A percentile compares a stretch with the other conserved stretches of the same genome.
These are phyloP conservation scores for Lipotes vexillifer DNA, from an alignment of 2,113 vertebrate species.

Conservation along the genomic window DNA sequence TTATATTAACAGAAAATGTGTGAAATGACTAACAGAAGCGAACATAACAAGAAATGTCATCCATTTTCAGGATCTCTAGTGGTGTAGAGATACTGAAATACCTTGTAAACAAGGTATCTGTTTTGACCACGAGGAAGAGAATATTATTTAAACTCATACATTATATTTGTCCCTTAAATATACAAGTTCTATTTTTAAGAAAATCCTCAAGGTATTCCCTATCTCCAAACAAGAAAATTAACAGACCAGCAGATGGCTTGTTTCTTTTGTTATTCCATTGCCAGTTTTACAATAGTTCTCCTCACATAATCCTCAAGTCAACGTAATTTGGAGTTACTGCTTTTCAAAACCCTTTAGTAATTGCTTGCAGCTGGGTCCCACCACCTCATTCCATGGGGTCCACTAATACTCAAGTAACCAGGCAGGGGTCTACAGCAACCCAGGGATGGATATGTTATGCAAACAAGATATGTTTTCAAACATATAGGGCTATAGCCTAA, in stretches of 20 bases:
- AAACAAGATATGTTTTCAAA: background rate
- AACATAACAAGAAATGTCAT: background rate
- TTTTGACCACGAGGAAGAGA: background rate
- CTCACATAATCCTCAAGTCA: background rate
- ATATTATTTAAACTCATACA: background rate
- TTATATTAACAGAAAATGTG: background rate
- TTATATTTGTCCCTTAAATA: background rate
- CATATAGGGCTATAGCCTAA: background rate
- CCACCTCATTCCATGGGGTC: background rate
- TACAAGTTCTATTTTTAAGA: background rate
- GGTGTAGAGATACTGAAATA: background rate
- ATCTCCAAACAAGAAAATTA: background rate
- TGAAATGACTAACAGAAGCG: background rate
- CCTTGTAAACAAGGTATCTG: background rate
- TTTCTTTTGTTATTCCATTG: background rate
- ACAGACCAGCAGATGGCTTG: background rate
- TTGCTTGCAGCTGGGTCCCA: background rate
- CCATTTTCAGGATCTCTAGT: background rate
- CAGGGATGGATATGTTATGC: background rate
- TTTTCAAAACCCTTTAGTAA: slow-evolving; percentile 23
- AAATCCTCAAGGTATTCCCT: background rate
- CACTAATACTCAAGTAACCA: background rate
- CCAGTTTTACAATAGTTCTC: background rate
- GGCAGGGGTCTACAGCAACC: background rate
- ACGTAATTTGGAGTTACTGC: background rate